A percentile compares a stretch with the other conserved stretches of the same genome.
Conservation (phyloP, 2,113 vertebrate species). For the Narcine bancroftii region DNA sequence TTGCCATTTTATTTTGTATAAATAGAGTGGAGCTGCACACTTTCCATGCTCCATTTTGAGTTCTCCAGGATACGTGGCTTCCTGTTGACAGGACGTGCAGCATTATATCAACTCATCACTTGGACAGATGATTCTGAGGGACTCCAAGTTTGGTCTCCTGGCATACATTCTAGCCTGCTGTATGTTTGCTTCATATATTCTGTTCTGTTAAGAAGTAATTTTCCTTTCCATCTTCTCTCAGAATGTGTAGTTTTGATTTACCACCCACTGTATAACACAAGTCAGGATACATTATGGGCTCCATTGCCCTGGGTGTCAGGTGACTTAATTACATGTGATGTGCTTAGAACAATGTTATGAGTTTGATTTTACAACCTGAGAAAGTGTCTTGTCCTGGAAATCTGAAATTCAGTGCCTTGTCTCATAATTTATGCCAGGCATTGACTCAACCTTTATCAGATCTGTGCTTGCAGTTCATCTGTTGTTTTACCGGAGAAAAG, state of each 20-base stretch:
- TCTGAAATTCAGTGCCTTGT: not conserved
- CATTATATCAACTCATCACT: not conserved
- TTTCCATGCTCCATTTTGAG: not conserved
- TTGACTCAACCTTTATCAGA: not conserved
- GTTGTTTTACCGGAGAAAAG: not conserved
- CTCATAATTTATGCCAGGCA: not conserved
- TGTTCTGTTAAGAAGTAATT: not conserved
- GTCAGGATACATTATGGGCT: not conserved
- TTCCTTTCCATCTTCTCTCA: not conserved
- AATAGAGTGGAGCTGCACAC: not conserved
- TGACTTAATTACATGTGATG: not conserved
- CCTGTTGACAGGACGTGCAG: not conserved
- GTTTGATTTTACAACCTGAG: not conserved
- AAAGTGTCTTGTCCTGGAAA: not conserved
- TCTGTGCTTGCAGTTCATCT: not conserved
- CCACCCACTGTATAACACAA: not conserved
- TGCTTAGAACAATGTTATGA: constrained; percentile 16
- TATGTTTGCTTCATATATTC: not conserved
- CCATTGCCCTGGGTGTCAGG: not conserved
- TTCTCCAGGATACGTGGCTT: not conserved
- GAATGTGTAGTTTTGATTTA: not conserved
- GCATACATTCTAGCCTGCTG: not conserved
- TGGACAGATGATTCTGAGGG: not conserved
- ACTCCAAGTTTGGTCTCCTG: not conserved
- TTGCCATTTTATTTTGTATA: not conserved